A percentile compares a stretch with the other conserved stretches of the same genome.
phyloP scores from a whole-genome alignment of 1,140 invertebrate genomes.

The Lordiphosa collinella region DNA sequence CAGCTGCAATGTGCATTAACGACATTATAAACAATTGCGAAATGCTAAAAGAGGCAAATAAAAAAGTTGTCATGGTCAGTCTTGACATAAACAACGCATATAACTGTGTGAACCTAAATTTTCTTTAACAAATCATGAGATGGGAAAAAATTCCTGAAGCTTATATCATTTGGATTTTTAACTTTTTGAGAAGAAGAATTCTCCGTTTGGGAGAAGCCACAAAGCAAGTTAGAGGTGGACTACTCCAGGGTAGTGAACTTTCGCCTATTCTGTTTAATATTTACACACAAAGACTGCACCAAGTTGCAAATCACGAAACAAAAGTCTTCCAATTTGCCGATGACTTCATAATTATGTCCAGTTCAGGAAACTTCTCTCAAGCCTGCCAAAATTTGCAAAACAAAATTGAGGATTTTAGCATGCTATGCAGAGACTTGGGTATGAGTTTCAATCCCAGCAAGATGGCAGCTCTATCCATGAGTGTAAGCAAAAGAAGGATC shows the following conservation, averaged over 20 bases:
- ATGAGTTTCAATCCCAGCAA: background rate
- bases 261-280: background rate
- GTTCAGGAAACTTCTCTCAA: background rate
- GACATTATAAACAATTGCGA: too few species aligned
- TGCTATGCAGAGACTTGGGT: background rate
- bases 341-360: background rate
- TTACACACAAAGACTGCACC: background rate
- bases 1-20: too few species aligned
- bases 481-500: background rate
- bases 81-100: too few species aligned
- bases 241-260: background rate
- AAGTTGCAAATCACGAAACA: background rate
- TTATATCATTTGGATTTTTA: too few species aligned
- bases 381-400: background rate
- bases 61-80: too few species aligned
- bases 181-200: too few species aligned
- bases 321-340: background rate
- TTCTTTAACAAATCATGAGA: too few species aligned
- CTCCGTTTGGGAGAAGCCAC: too few species aligned
- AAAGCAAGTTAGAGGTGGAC: background rate
- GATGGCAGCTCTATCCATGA: background rate
- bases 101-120: too few species aligned
- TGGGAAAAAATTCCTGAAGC: too few species aligned
- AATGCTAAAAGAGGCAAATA: too few species aligned
- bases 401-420: background rate